These are phyloP conservation scores for Chironomus tepperi DNA, from an alignment of 1,140 invertebrate species.

Conservation along the genomic window DNA sequence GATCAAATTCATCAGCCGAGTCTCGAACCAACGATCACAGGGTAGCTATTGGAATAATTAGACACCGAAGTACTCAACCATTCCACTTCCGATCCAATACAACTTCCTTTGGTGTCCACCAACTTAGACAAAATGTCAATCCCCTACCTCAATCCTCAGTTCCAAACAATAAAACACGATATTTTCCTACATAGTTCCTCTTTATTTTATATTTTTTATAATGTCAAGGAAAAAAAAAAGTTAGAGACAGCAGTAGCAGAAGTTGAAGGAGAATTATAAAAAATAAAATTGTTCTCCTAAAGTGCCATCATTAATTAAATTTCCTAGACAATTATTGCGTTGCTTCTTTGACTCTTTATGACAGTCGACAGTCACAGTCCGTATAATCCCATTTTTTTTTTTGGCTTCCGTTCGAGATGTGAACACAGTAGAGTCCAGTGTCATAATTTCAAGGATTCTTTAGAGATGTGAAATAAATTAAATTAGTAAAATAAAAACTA, in stretches of 20 bases:
- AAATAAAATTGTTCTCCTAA: neutral
- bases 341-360: neutral
- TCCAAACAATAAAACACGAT: no score
- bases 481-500: neutral
- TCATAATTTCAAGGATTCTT: slow-evolving; percentile 6
- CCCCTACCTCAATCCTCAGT: no score
- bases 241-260: neutral
- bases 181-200: no score
- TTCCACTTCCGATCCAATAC: no score
- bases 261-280: neutral
- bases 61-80: no score
- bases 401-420: neutral
- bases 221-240: no score
- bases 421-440: neutral
- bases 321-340: slow-evolving; percentile 11
- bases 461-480: neutral
- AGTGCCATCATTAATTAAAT: slow-evolving; percentile 19
- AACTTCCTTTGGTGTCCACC: no score
- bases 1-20: no score
- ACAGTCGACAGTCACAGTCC: slow-evolving; percentile 4
- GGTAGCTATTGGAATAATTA: no score
- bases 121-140: no score
- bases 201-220: no score
- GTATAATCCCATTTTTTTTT: slow-evolving; percentile 1
- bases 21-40: no score